These are phyloP conservation scores for Thripadectes ignobilis DNA, from an alignment of 2,797 vertebrate species.

Conservation along the genomic window DNA sequence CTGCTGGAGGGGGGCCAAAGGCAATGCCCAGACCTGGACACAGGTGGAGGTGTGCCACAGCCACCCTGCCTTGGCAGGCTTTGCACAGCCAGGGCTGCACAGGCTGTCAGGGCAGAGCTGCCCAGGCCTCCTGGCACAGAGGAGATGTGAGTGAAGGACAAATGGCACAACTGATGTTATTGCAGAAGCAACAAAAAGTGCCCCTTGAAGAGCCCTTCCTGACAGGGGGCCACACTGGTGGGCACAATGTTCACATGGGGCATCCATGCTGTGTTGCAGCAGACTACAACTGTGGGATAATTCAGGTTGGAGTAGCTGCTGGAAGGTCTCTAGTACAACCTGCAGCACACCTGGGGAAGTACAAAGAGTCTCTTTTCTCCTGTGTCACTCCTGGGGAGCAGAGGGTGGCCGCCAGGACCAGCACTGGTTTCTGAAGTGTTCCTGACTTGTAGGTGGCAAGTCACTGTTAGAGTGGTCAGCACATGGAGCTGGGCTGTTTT, in stretches of 20 bases:
- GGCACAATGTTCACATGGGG: neutral
- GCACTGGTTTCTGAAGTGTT: neutral
- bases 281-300: rapidly evolving
- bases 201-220: neutral
- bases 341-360: neutral
- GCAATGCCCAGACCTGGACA: rapidly evolving
- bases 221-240: neutral
- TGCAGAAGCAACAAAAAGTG: neutral
- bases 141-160: neutral
- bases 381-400: neutral
- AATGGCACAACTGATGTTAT: neutral
- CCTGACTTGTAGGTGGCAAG: neutral
- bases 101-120: neutral
- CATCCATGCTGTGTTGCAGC: neutral
- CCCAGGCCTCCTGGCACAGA: neutral
- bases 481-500: neutral
- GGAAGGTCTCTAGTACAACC: neutral
- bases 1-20: neutral
- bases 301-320: neutral
- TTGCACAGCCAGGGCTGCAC: neutral
- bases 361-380: neutral
- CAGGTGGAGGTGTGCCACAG: neutral
- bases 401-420: neutral
- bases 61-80: neutral
- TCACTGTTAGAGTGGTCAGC: neutral